Base-by-base conservation (phyloP, 2,113 vertebrate species). In the Potamarius usumacintae region DNA sequence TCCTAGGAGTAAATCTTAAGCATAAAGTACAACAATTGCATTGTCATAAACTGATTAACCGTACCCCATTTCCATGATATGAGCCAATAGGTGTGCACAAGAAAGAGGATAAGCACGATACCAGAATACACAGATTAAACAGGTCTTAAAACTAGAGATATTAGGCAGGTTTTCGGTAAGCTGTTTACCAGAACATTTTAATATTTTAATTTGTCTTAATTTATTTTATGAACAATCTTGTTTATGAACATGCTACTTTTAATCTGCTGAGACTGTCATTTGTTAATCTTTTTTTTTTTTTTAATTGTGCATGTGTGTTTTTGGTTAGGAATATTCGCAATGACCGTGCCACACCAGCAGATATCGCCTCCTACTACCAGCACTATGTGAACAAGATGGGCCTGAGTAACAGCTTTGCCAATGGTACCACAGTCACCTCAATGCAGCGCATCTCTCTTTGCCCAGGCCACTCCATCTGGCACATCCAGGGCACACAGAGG, bases 351-450 rank as follows among this genome's bases (percentile, higher is more conserved):
- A 96, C 95, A 0, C 94, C 96, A 0, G 94, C 95, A 1, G 95
- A 96, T 91, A 95, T 96, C 0, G 96, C 96, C 12, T 96, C 94
- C 20, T 96, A 96, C 91, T 96, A 96, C 85, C 93, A 96, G 52
- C 95, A 96, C 92, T 96, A 95, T 42, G 94, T 96, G 65, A 91
- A 89, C 71, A 88, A 91, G 88, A 96, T 94, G 95, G 93, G 92
- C 2, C 88, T 96, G 86, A 92, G 94, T 92, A 89, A 93, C 52
- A 95, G 86, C 92, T 96, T 96, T 14, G 95, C 93, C 63, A 92
- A 91, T 22, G 92, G 92, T 15, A 95, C 94, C 87, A 92, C 91
- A 0, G 95, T 96, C 80, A 96, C 94, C 83, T 93, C 93, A 1
- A 69, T 80, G 90, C 94, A 57, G 90, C 93, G 94, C 17, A 74